A percentile compares a stretch with the other conserved stretches of the same genome.
Conservation (phyloP, 2,888 invertebrate genomes). For the Apamea anceps region DNA sequence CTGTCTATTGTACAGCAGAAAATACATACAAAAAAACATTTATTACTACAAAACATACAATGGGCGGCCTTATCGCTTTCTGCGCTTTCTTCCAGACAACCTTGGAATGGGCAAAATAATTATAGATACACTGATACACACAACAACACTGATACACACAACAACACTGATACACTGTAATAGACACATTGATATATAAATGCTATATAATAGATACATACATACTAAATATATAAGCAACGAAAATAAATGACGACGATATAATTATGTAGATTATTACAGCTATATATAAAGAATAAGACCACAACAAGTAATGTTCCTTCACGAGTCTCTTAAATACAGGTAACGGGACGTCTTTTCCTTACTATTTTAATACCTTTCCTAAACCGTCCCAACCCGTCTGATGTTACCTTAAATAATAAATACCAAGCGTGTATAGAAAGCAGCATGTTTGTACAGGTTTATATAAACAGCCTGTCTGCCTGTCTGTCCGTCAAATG, state of each 20-base stretch:
- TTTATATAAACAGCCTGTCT: conserved; percentile 60
- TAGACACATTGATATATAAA: not conserved
- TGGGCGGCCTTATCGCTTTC: not conserved
- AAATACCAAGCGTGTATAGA: conserved; percentile 38
- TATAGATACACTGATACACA: not conserved
- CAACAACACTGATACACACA: no score
- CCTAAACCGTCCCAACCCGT: not conserved
- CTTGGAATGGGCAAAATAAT: not conserved
- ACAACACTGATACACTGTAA: not conserved
- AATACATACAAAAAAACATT: not conserved
- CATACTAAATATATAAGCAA: not conserved
- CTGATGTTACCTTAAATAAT: conserved; percentile 14
- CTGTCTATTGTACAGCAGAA: not conserved
- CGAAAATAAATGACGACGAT: no score
- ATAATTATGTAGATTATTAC: no score
- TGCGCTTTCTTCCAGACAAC: not conserved
- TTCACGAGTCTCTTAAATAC: not conserved
- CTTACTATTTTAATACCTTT: not conserved
- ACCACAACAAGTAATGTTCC: not conserved
- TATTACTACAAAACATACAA: not conserved
- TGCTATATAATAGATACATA: not conserved
- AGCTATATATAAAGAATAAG: not conserved
- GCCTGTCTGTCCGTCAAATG: conserved; percentile 65
- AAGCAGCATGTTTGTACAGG: conserved; percentile 55
- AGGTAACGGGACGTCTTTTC: not conserved